Conservation (phyloP, 2,797 vertebrate species). For the Pipistrellus nathusii region DNA sequence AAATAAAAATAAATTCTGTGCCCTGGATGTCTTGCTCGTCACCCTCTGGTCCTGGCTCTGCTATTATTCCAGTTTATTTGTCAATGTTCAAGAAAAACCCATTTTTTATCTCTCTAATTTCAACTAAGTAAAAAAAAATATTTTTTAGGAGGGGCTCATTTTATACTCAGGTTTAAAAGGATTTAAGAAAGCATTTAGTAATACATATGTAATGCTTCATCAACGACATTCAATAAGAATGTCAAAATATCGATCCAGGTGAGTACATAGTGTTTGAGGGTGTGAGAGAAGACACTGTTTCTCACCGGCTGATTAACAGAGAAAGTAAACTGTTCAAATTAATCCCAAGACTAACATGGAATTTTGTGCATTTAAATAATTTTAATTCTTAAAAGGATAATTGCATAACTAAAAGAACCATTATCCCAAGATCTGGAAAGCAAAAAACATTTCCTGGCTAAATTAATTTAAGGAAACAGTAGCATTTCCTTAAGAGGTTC, state of each 20-base stretch:
- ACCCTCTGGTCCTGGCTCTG: not conserved
- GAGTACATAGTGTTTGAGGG: not conserved
- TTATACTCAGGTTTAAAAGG: constrained; percentile 14
- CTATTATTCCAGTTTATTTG: constrained; percentile 21
- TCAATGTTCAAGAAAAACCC: constrained; percentile 25
- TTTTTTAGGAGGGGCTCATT: constrained; percentile 23
- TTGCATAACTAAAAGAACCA: constrained; percentile 79
- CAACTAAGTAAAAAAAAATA: not conserved
- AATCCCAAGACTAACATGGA: constrained; percentile 57
- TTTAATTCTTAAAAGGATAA: constrained; percentile 83
- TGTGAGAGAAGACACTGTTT: not conserved
- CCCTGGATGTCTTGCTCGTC: not conserved
- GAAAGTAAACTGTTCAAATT: constrained; percentile 26
- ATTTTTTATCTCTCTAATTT: constrained; percentile 31
- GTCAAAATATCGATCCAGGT: not conserved
- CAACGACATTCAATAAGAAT: constrained; percentile 46
- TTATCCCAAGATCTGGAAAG: constrained; percentile 78
- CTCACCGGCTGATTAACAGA: constrained; percentile 38
- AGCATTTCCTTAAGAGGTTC: not conserved
- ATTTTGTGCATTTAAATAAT: constrained; percentile 80
- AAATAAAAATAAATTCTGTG: not conserved
- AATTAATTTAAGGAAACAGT: constrained; percentile 67
- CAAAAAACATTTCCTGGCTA: constrained; percentile 75
- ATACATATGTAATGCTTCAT: not conserved
- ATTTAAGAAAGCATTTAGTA: constrained; percentile 51